Evolutionary conservation across 2,797 vertebrate genomes (phyloP).

Genomic region (Arrhamphus sclerolepis): DNA sequence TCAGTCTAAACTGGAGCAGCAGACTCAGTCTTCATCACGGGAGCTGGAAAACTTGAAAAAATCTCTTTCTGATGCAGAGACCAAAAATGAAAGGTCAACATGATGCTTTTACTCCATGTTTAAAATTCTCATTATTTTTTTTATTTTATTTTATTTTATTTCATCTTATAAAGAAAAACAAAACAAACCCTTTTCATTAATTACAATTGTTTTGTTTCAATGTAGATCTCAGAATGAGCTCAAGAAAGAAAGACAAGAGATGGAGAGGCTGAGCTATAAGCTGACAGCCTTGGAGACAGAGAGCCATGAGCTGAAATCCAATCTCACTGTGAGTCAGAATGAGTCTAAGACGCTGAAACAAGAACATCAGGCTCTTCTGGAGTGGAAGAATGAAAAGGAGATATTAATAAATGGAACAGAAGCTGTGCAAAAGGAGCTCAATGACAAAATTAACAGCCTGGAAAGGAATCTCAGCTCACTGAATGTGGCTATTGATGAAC

Average conservation of each 20-base stretch:
- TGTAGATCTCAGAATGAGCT: constrained; percentile 79
- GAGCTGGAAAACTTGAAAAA: constrained; percentile 82
- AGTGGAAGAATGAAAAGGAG: constrained; percentile 87
- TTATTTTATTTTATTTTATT: no score
- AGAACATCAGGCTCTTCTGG: constrained; percentile 78
- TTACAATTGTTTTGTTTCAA: neutral
- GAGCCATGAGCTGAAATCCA: constrained; percentile 72
- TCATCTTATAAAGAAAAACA: no score
- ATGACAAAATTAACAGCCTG: constrained; percentile 77
- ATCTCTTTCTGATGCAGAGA: constrained; percentile 82
- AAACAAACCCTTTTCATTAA: neutral
- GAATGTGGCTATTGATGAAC: constrained; percentile 61
- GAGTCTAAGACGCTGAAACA: constrained; percentile 81
- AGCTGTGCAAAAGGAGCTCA: constrained; percentile 81
- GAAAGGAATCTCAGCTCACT: constrained; percentile 76
- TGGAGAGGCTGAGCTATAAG: constrained; percentile 79
- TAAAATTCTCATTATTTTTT: no score
- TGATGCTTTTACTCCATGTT: neutral
- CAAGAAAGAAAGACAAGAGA: constrained; percentile 82
- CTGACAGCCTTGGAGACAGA: constrained; percentile 76
- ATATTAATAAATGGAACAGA: constrained; percentile 75
- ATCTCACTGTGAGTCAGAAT: constrained; percentile 72
- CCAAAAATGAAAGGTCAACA: constrained; percentile 75
- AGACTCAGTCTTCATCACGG: constrained; percentile 69
- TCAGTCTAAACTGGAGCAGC: constrained; percentile 81